A percentile compares a stretch with the other conserved stretches of the same genome.
Conservation (phyloP, 1,140 invertebrate species). For the Lamellibrachia luymesi region DNA sequence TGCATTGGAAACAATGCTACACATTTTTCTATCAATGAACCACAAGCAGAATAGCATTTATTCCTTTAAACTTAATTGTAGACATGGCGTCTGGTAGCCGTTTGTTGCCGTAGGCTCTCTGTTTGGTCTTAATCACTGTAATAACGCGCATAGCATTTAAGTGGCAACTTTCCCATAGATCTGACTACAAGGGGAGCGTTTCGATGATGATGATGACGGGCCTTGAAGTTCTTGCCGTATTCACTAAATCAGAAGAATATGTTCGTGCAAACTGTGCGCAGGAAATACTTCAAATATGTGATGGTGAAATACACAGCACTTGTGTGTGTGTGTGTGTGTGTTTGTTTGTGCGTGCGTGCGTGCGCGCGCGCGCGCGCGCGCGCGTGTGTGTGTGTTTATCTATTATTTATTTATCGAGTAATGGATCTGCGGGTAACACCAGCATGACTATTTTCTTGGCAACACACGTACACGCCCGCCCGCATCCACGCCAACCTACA, state of each 20-base stretch:
- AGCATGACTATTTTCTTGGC: no score
- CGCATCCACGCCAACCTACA: no score
- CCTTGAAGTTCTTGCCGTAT: background rate
- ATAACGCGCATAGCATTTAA: background rate
- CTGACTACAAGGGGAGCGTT: background rate
- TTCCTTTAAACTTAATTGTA: background rate
- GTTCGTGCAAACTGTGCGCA: background rate
- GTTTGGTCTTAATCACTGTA: constrained; percentile 1
- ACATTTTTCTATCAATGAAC: background rate
- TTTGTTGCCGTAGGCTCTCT: background rate
- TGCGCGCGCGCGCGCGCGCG: no score
- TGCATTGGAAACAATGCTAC: background rate
- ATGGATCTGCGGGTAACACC: no score
- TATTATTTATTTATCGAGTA: no score
- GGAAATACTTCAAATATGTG: background rate
- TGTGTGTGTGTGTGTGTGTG: no score
- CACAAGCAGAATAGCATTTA: background rate
- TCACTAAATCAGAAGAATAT: background rate
- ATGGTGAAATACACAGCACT: background rate
- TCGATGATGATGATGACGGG: background rate
- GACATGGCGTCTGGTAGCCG: background rate
- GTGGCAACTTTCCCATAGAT: background rate
- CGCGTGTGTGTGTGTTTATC: no score
- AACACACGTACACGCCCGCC: no score
- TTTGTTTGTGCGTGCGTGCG: no score